phyloP scores from a whole-genome alignment of 2,888 invertebrate genomes.

The Adineta ricciae region DNA sequence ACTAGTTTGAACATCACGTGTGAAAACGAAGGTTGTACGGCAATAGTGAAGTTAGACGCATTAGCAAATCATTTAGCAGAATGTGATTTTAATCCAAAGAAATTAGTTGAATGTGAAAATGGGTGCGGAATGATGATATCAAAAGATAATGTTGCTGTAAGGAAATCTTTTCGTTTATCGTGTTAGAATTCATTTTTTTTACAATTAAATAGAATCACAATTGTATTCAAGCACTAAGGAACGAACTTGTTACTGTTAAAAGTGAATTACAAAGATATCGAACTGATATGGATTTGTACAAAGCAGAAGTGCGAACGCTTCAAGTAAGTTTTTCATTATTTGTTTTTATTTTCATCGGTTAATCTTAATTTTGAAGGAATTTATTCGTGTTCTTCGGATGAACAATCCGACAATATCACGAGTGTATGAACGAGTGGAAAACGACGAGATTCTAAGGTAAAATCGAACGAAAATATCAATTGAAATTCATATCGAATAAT shows the following conservation, averaged over 20 bases:
- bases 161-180: constrained; percentile 26
- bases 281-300: constrained; percentile 75
- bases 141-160: constrained; percentile 74
- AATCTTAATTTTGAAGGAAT: too few relatives aligned
- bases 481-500: not conserved
- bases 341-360: constrained; percentile 37
- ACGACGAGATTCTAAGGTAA: constrained; percentile 67
- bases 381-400: constrained; percentile 80
- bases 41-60: constrained; percentile 72
- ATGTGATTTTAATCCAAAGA: constrained; percentile 84
- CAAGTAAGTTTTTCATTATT: constrained; percentile 61
- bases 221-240: constrained; percentile 74
- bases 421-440: constrained; percentile 81
- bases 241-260: constrained; percentile 68
- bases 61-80: constrained; percentile 74
- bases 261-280: constrained; percentile 75
- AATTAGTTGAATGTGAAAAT: constrained; percentile 79
- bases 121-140: constrained; percentile 87
- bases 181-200: not conserved
- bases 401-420: constrained; percentile 83
- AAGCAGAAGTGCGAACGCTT: constrained; percentile 71
- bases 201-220: constrained; percentile 63
- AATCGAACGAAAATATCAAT: constrained; percentile 26
- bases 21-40: constrained; percentile 79
- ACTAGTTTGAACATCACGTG: constrained; percentile 72